Conservation (phyloP, 2,888 invertebrate species). For the Cacoxenus indagator region DNA sequence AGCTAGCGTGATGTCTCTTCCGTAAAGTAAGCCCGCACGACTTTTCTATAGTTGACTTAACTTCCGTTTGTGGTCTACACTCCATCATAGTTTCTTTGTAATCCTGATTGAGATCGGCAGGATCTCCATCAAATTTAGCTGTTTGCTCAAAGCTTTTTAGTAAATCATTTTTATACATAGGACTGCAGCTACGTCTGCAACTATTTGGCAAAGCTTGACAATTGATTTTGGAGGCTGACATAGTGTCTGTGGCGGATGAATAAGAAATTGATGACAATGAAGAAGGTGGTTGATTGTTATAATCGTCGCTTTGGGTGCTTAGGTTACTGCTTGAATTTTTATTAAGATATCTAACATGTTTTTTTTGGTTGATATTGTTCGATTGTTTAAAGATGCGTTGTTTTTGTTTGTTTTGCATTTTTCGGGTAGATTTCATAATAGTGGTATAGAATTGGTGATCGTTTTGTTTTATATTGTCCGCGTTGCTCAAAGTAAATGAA, state of each 20-base stretch:
- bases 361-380: constrained; percentile 31
- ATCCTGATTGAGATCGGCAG: no score
- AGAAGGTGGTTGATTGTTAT: constrained; percentile 1
- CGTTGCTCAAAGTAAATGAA: neutral
- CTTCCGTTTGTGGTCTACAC: constrained; percentile 2
- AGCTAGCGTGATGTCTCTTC: constrained; percentile 45
- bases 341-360: neutral
- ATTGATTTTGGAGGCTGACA: neutral
- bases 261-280: constrained; percentile 8
- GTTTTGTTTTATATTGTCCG: neutral
- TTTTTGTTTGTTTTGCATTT: constrained; percentile 36
- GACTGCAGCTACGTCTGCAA: constrained; percentile 45
- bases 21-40: constrained; percentile 38
- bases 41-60: constrained; percentile 53
- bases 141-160: constrained; percentile 63
- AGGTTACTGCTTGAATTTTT: constrained; percentile 40
- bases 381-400: constrained; percentile 32
- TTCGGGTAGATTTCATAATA: neutral
- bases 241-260: neutral
- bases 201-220: constrained; percentile 5
- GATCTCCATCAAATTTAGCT: constrained; percentile 33
- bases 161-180: constrained; percentile 67
- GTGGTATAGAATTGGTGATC: neutral
- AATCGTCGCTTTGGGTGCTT: constrained; percentile 41
- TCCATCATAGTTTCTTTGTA: neutral